Conservation (phyloP, 2,888 invertebrate genomes). For the Strigamia crassipes region DNA sequence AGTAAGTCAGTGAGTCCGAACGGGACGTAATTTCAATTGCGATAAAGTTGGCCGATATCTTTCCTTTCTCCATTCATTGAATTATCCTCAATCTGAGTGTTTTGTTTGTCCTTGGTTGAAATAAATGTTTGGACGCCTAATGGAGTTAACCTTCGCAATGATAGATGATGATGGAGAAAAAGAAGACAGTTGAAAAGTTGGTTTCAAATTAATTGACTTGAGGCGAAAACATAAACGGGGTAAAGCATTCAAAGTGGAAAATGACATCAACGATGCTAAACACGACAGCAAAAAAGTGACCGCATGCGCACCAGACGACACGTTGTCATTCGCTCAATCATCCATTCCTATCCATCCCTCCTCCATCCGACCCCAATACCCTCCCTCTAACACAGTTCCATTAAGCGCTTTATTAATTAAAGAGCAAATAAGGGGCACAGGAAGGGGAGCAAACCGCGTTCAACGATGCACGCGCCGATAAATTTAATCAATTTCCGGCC, state of each 20-base stretch:
- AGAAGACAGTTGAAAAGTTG: constrained; percentile 22
- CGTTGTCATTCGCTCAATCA: constrained; percentile 24
- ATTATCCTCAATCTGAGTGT: neutral
- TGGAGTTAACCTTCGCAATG: constrained; percentile 23
- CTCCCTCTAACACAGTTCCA: constrained; percentile 30
- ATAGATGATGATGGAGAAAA: constrained; percentile 22
- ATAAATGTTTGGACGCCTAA: constrained; percentile 30
- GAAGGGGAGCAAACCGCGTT: constrained; percentile 43
- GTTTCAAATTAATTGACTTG: constrained; percentile 16
- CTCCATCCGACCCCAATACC: constrained; percentile 24
- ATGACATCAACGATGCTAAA: neutral
- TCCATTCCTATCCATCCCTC: constrained; percentile 17
- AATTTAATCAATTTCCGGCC: constrained; percentile 47
- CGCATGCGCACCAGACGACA: constrained; percentile 32
- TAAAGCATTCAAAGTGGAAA: constrained; percentile 4
- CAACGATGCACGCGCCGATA: constrained; percentile 41
- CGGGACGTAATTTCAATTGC: neutral
- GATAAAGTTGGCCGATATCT: neutral
- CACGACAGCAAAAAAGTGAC: constrained; percentile 5
- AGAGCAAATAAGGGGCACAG: constrained; percentile 45
- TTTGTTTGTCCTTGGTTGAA: constrained; percentile 15
- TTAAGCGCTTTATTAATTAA: constrained; percentile 46
- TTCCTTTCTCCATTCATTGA: neutral
- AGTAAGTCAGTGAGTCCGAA: neutral
- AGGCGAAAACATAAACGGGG: neutral